Conservation (phyloP, 2,888 invertebrate genomes). For the Trissolcus japonicus region DNA sequence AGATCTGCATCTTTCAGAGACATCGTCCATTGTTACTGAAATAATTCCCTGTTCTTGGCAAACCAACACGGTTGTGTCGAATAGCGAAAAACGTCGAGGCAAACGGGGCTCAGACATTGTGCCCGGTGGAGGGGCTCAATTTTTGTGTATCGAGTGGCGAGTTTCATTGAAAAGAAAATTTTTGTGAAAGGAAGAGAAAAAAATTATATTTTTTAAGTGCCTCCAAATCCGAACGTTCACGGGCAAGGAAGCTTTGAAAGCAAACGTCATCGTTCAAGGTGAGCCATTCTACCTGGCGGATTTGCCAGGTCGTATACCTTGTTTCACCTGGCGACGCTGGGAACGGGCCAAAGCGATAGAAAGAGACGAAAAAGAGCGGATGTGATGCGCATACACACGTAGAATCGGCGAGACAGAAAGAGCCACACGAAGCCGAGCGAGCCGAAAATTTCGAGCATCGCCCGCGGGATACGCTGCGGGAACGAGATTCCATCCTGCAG, state of each 20-base stretch:
- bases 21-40: slow-evolving; percentile 30
- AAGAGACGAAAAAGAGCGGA: slow-evolving; percentile 50
- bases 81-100: not conserved
- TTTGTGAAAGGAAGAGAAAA: slow-evolving; percentile 25
- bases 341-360: slow-evolving; percentile 51
- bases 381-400: slow-evolving; percentile 16
- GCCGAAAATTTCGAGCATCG: slow-evolving; percentile 53
- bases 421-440: slow-evolving; percentile 8
- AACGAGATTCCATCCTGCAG: slow-evolving; percentile 55
- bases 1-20: slow-evolving; percentile 20
- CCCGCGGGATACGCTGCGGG: slow-evolving; percentile 57
- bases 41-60: slow-evolving; percentile 36
- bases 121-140: slow-evolving; percentile 8
- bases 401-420: slow-evolving; percentile 19
- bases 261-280: slow-evolving; percentile 56
- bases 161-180: slow-evolving; percentile 20
- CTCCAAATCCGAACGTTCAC: slow-evolving; percentile 35
- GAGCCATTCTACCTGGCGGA: slow-evolving; percentile 58
- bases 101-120: slow-evolving; percentile 14
- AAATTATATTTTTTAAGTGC: slow-evolving; percentile 7
- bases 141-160: slow-evolving; percentile 30
- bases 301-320: slow-evolving; percentile 61
- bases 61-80: slow-evolving; percentile 3
- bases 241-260: slow-evolving; percentile 53
- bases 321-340: slow-evolving; percentile 55